Evolutionary conservation across 1,140 invertebrate species (phyloP).

Genomic region (Eupeodes corollae): DNA sequence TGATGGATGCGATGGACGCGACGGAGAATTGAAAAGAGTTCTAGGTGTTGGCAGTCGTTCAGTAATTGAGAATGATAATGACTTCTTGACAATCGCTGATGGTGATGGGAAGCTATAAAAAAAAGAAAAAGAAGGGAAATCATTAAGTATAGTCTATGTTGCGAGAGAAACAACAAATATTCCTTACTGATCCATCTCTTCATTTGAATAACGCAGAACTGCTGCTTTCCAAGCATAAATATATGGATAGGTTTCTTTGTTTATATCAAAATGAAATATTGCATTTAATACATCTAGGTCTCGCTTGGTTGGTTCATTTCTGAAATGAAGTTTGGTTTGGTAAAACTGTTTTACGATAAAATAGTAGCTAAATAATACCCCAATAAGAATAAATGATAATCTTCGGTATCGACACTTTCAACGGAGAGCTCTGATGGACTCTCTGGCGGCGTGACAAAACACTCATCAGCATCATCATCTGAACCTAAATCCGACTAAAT

Average conservation of each 20-base stretch:
- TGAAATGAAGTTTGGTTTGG: slow-evolving; percentile 34
- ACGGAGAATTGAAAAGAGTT: slow-evolving; percentile 5
- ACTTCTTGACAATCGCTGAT: slow-evolving; percentile 4
- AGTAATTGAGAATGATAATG: neutral
- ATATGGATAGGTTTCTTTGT: slow-evolving; percentile 47
- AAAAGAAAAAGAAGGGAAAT: neutral
- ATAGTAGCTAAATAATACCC: neutral
- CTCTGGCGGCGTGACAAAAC: slow-evolving; percentile 43
- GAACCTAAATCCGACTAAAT: slow-evolving; percentile 13
- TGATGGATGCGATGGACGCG: neutral
- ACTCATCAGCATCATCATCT: slow-evolving; percentile 23
- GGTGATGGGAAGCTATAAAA: slow-evolving; percentile 8
- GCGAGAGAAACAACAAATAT: neutral
- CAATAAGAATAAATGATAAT: slow-evolving; percentile 26
- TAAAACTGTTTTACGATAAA: too few species aligned
- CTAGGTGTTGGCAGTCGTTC: slow-evolving; percentile 5
- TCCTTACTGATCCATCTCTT: slow-evolving; percentile 45
- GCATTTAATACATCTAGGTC: slow-evolving; percentile 60
- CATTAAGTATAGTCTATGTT: neutral
- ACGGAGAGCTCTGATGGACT: slow-evolving; percentile 26
- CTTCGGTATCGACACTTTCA: slow-evolving; percentile 21
- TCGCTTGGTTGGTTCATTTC: slow-evolving; percentile 52
- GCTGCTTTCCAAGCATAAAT: slow-evolving; percentile 56
- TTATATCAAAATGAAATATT: slow-evolving; percentile 41
- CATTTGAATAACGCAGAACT: slow-evolving; percentile 41